Base-by-base conservation (phyloP, 2,113 vertebrate genomes). In the Nibea coibor region DNA sequence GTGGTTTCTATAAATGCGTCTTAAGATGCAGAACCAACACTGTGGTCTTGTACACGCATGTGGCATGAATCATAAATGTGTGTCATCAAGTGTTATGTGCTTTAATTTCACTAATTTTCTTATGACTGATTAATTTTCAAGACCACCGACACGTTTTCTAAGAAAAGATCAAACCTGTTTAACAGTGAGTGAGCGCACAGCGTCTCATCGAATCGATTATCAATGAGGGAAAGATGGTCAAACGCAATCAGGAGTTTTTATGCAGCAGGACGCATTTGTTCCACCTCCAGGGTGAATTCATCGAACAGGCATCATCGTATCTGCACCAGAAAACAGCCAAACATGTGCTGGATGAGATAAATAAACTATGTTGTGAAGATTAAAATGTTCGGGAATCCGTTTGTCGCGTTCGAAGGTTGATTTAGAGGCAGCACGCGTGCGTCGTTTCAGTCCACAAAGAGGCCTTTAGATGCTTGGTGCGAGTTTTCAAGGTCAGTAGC, bases 381-480 rank as follows among this genome's bases (percentile, higher is more conserved):
- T 22, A 56, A 69, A 66, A 57, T 5, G 28, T 10, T 19, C 50
- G 69, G 53, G 72, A 85, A 87, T 82, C 68, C 58, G 61, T 87
- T 78, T 72, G 82, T 79, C 58, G 45, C 39, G 22, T 59, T 80
- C 3, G 2, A 83, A 70, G 76, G 83, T 72, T 5, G 14, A 61
- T 83, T 63, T 48, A 24, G 43, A 72, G 63, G 68, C 79, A 45
- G 81, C 68, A 83, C 58, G 56, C 72, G 73, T 70, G 78, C 17
- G 9, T 0, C 0, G 4, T 51, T 24, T 35, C n/a, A 61, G 45
- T 75, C 66, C 68, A 90, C 78, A 88, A 84, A 90, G 82, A 84
- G 56, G 62, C 54, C 68, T 62, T 86, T 81, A 88, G 72, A 91
- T 78, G 63, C 26, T 9, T 4, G 43, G 20, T n/a, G 51, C 70